Evolutionary conservation across 2,113 vertebrate genomes (phyloP).

Genomic region (Panthera tigris): DNA sequence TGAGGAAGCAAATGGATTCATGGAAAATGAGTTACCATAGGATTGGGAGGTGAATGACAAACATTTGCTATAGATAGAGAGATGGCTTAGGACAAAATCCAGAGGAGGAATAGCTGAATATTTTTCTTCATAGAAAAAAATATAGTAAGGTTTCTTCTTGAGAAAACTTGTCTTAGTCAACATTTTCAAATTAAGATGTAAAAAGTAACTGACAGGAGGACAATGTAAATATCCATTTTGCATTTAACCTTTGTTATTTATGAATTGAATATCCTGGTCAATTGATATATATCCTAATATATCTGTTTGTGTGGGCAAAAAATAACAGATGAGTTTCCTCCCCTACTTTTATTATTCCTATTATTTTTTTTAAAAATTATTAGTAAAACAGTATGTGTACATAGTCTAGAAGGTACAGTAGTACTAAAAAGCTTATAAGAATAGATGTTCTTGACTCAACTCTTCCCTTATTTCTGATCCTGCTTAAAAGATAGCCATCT

Average conservation of each 20-base stretch:
- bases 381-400: background rate
- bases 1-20: background rate
- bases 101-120: background rate
- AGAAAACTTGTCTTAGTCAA: background rate
- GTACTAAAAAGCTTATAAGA: background rate
- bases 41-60: background rate
- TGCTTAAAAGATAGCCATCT: background rate
- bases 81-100: background rate
- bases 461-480: background rate
- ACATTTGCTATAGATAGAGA: background rate
- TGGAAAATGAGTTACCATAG: background rate
- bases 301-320: background rate
- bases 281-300: background rate
- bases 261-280: background rate
- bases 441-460: background rate
- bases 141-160: background rate
- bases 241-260: background rate
- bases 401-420: background rate
- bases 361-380: background rate
- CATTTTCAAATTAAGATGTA: constrained; percentile 33
- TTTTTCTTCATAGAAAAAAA: constrained; percentile 16
- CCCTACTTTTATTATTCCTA: background rate
- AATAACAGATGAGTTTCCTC: background rate
- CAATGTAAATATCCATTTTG: background rate
- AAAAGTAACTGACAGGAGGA: background rate